phyloP scores from a whole-genome alignment of 2,797 vertebrate genomes.

The Menidia menidia region DNA sequence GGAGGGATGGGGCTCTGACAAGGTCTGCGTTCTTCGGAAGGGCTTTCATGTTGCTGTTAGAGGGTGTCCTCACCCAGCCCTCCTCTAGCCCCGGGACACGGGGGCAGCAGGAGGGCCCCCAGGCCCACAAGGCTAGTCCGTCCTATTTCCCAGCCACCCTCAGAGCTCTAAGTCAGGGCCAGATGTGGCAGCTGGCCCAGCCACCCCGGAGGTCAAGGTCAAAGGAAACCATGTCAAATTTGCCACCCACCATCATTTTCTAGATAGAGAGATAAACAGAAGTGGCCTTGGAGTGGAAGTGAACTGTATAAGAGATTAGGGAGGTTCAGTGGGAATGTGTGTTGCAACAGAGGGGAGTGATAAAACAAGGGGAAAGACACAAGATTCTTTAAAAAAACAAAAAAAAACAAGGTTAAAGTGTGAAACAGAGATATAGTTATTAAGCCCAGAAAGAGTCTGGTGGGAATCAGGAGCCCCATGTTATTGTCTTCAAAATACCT shows the following conservation, averaged over 20 bases:
- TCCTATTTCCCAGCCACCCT: constrained; percentile 77
- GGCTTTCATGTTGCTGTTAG: constrained; percentile 75
- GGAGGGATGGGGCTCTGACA: constrained; percentile 65
- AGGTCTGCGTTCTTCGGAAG: constrained; percentile 66
- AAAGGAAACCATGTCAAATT: constrained; percentile 82
- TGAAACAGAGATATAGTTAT: constrained; percentile 49
- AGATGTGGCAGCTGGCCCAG: constrained; percentile 83
- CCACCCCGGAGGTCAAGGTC: constrained; percentile 84
- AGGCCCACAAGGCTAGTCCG: constrained; percentile 72
- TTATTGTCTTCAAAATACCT: constrained; percentile 49
- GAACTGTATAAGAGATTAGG: constrained; percentile 28
- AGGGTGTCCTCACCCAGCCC: constrained; percentile 66
- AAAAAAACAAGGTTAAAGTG: constrained; percentile 37
- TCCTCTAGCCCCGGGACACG: constrained; percentile 59
- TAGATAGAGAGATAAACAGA: constrained; percentile 69
- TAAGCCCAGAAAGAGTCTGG: constrained; percentile 37
- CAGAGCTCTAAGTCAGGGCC: constrained; percentile 76
- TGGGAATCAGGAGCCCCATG: constrained; percentile 24
- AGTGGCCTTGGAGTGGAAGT: constrained; percentile 46
- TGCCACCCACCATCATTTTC: constrained; percentile 81
- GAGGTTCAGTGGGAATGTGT: constrained; percentile 14
- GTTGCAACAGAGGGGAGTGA: constrained; percentile 22
- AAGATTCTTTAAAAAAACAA: constrained; percentile 18
- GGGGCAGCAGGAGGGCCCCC: constrained; percentile 62
- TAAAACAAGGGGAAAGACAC: constrained; percentile 29